A percentile compares a stretch with the other conserved stretches of the same genome.
Conservation (phyloP, 2,888 invertebrate genomes). For the Nemapogon koenigi region DNA sequence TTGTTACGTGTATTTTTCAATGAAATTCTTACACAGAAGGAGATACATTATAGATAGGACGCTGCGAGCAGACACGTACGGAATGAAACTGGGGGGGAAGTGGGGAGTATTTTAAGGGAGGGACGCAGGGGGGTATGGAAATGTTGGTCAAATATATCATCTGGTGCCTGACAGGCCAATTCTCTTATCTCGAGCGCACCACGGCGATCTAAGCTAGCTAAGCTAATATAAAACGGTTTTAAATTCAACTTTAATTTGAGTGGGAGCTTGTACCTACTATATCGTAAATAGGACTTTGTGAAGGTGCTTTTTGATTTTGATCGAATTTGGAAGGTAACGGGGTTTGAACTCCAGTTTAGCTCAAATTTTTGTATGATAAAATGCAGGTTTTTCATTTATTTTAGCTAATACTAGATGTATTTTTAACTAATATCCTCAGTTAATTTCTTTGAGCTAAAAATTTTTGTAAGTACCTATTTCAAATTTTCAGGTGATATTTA, state of each 20-base stretch:
- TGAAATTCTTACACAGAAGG: constrained; percentile 49
- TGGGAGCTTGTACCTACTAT: constrained; percentile 25
- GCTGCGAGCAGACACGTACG: constrained; percentile 51
- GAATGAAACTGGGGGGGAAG: constrained; percentile 54
- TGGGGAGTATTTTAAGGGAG: constrained; percentile 26
- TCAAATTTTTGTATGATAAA: too few relatives aligned
- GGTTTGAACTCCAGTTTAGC: too few relatives aligned
- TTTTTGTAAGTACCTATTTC: too few relatives aligned
- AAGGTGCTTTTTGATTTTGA: too few relatives aligned
- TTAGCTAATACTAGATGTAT: too few relatives aligned
- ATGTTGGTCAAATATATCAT: constrained; percentile 92
- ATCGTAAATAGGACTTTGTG: constrained; percentile 38
- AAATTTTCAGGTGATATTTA: too few relatives aligned
- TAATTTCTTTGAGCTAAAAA: too few relatives aligned
- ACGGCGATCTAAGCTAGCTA: constrained; percentile 65
- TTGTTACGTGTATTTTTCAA: constrained; percentile 44
- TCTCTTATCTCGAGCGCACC: constrained; percentile 78
- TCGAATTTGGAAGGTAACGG: too few relatives aligned
- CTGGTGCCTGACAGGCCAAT: constrained; percentile 87
- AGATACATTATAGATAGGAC: constrained; percentile 58
- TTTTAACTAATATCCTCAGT: too few relatives aligned
- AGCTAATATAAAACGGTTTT: constrained; percentile 67
- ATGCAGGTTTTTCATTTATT: too few relatives aligned
- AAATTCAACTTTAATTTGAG: constrained; percentile 62
- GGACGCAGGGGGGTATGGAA: constrained; percentile 69